phyloP scores from a whole-genome alignment of 1,140 invertebrate species.

The Ruditapes philippinarum region DNA sequence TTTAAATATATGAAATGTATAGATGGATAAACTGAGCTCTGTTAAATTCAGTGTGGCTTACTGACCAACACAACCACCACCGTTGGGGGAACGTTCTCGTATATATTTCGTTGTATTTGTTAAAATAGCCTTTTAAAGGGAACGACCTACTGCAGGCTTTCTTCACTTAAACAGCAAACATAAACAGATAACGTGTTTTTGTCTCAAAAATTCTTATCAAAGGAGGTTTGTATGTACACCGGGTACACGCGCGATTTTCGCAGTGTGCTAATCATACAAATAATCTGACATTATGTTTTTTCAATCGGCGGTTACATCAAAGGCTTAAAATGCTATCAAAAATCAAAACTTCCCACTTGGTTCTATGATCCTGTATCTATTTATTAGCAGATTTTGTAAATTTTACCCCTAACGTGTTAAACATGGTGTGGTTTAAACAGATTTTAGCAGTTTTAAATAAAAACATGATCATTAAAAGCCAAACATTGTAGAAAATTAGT shows the following conservation, averaged over 20 bases:
- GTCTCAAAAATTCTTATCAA: neutral
- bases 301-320: constrained; percentile 59
- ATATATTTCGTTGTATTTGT: too few species aligned
- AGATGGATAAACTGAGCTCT: too few species aligned
- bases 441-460: constrained; percentile 27
- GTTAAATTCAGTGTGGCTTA: too few species aligned
- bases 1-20: too few species aligned
- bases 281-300: constrained; percentile 67
- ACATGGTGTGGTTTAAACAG: constrained; percentile 54
- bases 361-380: constrained; percentile 65
- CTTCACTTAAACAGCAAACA: too few species aligned
- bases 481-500: constrained; percentile 47
- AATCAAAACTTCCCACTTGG: constrained; percentile 56
- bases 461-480: constrained; percentile 64
- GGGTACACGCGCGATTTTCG: constrained; percentile 52
- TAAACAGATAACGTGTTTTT: too few species aligned
- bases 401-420: constrained; percentile 67
- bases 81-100: too few species aligned
- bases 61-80: too few species aligned
- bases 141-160: too few species aligned
- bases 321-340: constrained; percentile 64
- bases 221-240: constrained; percentile 12
- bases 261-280: constrained; percentile 43
- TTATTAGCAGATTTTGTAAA: constrained; percentile 68
- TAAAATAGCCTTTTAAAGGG: too few species aligned